These are phyloP conservation scores for Eolophus roseicapilla DNA, from an alignment of 2,113 vertebrate species.

Conservation along the genomic window DNA sequence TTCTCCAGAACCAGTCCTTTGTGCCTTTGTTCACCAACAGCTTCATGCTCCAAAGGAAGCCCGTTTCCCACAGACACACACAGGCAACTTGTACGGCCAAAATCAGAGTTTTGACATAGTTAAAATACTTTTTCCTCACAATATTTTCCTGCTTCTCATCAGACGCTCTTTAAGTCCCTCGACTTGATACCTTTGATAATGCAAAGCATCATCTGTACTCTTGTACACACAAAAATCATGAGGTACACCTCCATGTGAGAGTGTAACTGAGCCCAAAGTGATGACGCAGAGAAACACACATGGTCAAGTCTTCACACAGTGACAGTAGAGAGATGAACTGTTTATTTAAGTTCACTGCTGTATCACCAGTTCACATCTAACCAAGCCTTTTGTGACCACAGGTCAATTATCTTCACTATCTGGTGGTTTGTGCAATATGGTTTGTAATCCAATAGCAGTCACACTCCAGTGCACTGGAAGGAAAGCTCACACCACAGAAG, in stretches of 20 bases:
- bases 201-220: background rate
- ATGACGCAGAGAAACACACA: background rate
- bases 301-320: background rate
- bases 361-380: background rate
- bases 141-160: background rate
- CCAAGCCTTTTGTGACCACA: background rate
- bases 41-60: background rate
- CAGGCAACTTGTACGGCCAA: rapidly evolving
- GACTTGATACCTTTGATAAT: background rate
- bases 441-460: background rate
- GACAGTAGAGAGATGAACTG: background rate
- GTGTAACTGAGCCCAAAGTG: background rate
- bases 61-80: background rate
- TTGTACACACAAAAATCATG: background rate
- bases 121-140: background rate
- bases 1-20: background rate
- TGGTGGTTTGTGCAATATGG: background rate
- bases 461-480: background rate
- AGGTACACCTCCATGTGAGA: background rate
- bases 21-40: background rate
- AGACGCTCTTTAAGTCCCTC: background rate
- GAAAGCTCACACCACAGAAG: background rate
- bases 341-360: background rate
- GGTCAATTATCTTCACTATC: constrained; percentile 17
- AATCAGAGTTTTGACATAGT: background rate